These are phyloP conservation scores for Pelecanoides urinatrix DNA, from an alignment of 2,113 vertebrate genomes.

Conservation along the genomic window DNA sequence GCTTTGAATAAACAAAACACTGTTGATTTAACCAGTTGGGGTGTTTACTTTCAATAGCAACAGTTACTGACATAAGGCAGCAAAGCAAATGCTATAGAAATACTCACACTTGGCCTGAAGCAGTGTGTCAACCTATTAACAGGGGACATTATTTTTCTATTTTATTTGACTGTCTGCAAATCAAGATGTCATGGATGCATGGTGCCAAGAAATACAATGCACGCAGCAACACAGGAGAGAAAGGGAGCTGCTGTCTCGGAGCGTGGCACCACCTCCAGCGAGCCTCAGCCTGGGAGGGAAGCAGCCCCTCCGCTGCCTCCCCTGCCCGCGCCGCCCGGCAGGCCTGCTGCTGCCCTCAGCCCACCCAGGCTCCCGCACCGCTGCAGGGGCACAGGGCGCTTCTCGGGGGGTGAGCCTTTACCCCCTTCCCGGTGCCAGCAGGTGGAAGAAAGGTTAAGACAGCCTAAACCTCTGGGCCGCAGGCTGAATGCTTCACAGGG, in stretches of 20 bases:
- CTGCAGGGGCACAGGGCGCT: background rate
- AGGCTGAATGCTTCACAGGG: background rate
- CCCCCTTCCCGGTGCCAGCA: background rate
- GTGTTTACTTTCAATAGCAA: slow-evolving; percentile 69
- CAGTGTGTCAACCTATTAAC: slow-evolving; percentile 28
- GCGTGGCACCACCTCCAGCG: background rate
- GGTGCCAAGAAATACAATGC: slow-evolving; percentile 43
- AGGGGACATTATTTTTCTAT: slow-evolving; percentile 34
- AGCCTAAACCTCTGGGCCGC: background rate
- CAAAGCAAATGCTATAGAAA: slow-evolving; percentile 39
- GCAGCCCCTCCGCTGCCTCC: background rate
- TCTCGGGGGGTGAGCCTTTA: rapidly evolving
- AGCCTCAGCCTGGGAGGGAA: background rate
- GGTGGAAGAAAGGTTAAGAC: background rate
- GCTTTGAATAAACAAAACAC: slow-evolving; percentile 62
- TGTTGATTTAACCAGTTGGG: slow-evolving; percentile 63
- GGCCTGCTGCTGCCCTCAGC: background rate
- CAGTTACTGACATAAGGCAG: slow-evolving; percentile 47
- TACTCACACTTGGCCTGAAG: slow-evolving; percentile 37
- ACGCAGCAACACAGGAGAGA: background rate
- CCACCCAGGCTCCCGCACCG: background rate
- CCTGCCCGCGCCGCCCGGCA: background rate
- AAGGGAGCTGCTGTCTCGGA: background rate
- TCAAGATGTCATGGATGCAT: background rate
- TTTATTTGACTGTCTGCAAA: slow-evolving; percentile 55